These are phyloP conservation scores for Hemitrygon akajei DNA, from an alignment of 2,797 vertebrate genomes.

Conservation along the genomic window DNA sequence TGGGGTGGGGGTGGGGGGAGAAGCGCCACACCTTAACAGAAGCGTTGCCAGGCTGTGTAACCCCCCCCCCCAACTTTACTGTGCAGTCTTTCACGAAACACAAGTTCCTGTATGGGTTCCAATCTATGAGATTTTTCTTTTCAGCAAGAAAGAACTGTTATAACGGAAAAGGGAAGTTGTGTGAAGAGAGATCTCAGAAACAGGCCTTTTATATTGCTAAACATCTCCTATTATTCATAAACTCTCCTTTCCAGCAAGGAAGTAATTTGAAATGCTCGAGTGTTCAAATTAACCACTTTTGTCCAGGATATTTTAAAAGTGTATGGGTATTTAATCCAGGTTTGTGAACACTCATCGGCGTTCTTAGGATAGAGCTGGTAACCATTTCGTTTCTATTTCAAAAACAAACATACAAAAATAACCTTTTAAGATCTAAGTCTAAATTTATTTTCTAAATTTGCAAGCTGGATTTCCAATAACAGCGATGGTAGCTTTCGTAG, in stretches of 20 bases:
- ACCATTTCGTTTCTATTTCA: background rate
- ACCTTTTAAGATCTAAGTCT: background rate
- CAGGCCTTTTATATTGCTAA: background rate
- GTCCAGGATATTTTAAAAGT: background rate
- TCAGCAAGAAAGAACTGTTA: background rate
- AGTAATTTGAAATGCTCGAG: background rate
- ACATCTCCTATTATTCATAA: background rate
- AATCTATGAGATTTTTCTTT: no score
- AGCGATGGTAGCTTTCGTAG: background rate
- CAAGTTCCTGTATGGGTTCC: no score
- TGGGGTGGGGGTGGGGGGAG: no score
- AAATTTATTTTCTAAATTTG: background rate
- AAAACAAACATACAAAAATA: background rate
- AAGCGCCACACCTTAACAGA: background rate
- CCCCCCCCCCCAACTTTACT: no score
- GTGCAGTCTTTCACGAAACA: no score
- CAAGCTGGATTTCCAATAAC: background rate
- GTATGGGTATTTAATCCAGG: background rate
- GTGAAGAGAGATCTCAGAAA: background rate
- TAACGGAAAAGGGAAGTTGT: constrained; percentile 1
- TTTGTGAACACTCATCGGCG: background rate
- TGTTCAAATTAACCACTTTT: background rate
- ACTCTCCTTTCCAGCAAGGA: background rate
- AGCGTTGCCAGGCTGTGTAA: no score
- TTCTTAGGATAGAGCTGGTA: background rate